Base-by-base conservation (phyloP, 2,888 invertebrate species). In the Limnephilus rhombicus region DNA sequence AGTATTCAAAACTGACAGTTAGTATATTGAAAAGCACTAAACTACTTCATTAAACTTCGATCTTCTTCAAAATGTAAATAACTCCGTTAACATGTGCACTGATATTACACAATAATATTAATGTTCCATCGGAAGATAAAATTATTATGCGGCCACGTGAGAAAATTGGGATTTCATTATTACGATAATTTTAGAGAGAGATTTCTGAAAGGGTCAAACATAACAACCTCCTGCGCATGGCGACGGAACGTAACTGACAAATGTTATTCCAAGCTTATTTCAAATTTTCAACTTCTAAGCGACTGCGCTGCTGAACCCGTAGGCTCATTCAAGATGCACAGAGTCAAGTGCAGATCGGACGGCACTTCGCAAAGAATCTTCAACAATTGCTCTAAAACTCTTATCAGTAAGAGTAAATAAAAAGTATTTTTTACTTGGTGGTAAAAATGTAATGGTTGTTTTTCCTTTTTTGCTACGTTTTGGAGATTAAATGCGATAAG, bases 231-330 rank as follows among this genome's bases (percentile, higher is more conserved):
- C 24, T 41, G 15, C 85, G n/a, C 24, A 24, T 41, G 68, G 85
- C 91, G 80, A 41, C 89, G 49, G 68, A 89, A 90, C 92, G 88
- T 91, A 92, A 92, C 92, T 92, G 92, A 92, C 53, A n/a, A 53
- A 89, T 49, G n/a, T n/a, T 81, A 85, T 90, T 92, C 91, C 82
- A 83, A 82, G 45, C 82, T 87, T n/a, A 85, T 87, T 92, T 91
- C 89, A 91, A 90, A 92, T 82, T 92, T 68, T 92, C 85, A 81
- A 86, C 86, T 89, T 91, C 82, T 82, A 92, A 86, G 86, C 92
- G 92, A 80, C 80, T 92, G 92, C 92, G 92, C 91, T 29, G 85
- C 85, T 34, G 82, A 86, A 82, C 80, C 90, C 89, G 91, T 89
- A 80, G 37, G 80, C 80, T 49, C 24, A 18, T 83, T 37, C 89